Evolutionary conservation across 2,888 invertebrate genomes (phyloP), one percentile per base, ranked within the genome.

Genomic region (Piscicola geometra): DNA sequence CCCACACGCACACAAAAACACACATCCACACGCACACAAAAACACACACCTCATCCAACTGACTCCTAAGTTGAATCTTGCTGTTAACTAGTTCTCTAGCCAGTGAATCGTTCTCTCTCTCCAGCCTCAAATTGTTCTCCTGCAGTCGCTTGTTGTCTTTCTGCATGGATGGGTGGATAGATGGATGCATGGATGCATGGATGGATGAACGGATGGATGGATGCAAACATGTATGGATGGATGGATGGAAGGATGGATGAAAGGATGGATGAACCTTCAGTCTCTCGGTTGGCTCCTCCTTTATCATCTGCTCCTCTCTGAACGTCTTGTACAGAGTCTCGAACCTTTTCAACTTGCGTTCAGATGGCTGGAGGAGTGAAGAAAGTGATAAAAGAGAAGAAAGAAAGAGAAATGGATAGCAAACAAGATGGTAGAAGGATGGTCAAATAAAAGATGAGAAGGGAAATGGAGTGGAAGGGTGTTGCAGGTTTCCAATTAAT

Each of bases 261-360:
- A 5, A 41, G 36, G 21, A 75, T n/a, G n/a, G n/a, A n/a, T n/a
- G 74, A 78, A 87, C 87, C 84, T 87, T 85, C 56, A 86, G 81
- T 79, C 87, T 81, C 76, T 87, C 86, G 12, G 86, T 78, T 0
- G 88, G 88, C 80, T 88, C 87, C 79, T 87, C 87, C 76, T 84
- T 82, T 74, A 83, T 82, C 76, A 84, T 77, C 77, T 85, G 82
- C 72, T 84, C 84, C 78, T 86, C 92, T 88, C 93, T 93, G 77
- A 92, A 87, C 28, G 90, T 87, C 78, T 89, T 86, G 86, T 92
- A 94, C 82, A 98, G 97, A 80, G 92, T 92, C 85, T 97, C 95
- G 84, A 97, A 98, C 83, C 96, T 95, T 84, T 91, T 92, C 79
- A 99, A 87, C 82, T 94, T 92, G 86, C 94, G 95, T 28, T 33